Percentiles rank a stretch among this genome's conserved stretches.
Conservation (phyloP, 2,113 vertebrate species). For the Mus musculus region DNA sequence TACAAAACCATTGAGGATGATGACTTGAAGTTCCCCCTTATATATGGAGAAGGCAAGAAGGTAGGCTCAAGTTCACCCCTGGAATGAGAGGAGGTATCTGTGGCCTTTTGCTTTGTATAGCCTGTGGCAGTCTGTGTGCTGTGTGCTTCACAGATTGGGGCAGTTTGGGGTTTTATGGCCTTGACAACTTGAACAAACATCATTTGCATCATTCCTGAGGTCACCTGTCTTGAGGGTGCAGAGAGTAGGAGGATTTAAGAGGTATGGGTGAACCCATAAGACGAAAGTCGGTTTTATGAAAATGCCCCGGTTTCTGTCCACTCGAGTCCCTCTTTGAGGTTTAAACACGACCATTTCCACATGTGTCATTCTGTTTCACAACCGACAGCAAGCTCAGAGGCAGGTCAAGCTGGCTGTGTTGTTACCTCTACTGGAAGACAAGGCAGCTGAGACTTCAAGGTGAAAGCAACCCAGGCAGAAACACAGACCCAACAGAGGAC, state of each 20-base stretch:
- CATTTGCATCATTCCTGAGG: constrained; percentile 72
- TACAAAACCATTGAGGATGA: constrained; percentile 95
- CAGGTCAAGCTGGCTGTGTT: background rate
- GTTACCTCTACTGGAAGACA: background rate
- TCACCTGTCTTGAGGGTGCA: constrained; percentile 37
- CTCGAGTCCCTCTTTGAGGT: background rate
- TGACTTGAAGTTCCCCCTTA: constrained; percentile 92
- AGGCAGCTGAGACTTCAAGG: background rate
- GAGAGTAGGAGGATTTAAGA: background rate
- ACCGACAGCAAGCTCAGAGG: background rate
- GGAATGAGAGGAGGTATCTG: constrained; percentile 53
- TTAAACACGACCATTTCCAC: background rate
- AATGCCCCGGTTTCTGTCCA: background rate
- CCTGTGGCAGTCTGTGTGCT: constrained; percentile 58
- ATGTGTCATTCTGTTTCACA: background rate
- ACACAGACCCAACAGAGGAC: background rate
- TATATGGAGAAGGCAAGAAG: constrained; percentile 95
- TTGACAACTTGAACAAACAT: constrained; percentile 80
- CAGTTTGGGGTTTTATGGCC: constrained; percentile 74
- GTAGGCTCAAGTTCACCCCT: constrained; percentile 79
- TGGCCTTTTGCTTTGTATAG: constrained; percentile 50
- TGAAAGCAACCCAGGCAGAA: background rate
- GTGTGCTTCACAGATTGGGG: constrained; percentile 51
- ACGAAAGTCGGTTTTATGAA: constrained; percentile 62
- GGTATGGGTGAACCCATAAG: background rate